These are phyloP conservation scores for Crioceris asparagi DNA, from an alignment of 2,888 invertebrate genomes.

Conservation along the genomic window DNA sequence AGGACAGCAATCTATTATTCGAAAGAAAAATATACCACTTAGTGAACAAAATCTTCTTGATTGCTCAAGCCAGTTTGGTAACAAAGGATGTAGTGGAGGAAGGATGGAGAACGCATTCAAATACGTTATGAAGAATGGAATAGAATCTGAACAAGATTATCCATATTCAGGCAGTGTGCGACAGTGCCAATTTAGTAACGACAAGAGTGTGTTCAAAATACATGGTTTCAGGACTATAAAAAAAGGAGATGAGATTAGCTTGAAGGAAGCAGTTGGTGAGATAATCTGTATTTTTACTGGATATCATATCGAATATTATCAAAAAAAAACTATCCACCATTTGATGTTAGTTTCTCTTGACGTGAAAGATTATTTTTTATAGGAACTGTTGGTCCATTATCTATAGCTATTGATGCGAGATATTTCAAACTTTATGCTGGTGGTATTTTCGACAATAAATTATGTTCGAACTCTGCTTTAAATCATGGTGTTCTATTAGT, in stretches of 20 bases:
- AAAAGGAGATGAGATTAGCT: too few species aligned
- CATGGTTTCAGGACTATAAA: too few species aligned
- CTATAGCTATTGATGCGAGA: constrained; percentile 80
- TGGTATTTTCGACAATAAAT: constrained; percentile 66
- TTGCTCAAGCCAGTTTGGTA: constrained; percentile 56
- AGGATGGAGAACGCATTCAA: constrained; percentile 64
- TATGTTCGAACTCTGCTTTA: constrained; percentile 49
- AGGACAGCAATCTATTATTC: constrained; percentile 75
- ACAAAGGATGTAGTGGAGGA: constrained; percentile 78
- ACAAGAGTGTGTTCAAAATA: background rate
- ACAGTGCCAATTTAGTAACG: constrained; percentile 6
- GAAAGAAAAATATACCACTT: constrained; percentile 67
- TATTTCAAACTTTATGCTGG: constrained; percentile 73
- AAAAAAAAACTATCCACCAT: too few species aligned
- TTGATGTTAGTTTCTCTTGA: too few species aligned
- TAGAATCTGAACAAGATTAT: constrained; percentile 75
- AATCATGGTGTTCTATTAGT: constrained; percentile 75
- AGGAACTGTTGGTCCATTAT: constrained; percentile 72
- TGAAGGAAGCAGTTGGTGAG: too few species aligned
- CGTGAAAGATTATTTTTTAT: constrained; percentile 43
- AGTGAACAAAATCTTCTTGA: constrained; percentile 76
- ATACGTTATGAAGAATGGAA: constrained; percentile 66
- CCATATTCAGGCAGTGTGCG: constrained; percentile 45
- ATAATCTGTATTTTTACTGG: too few species aligned
- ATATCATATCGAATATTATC: too few species aligned